A percentile compares a stretch with the other conserved stretches of the same genome.
Evolutionary conservation across 1,140 invertebrate species (phyloP).

Genomic region (fruit fly (Drosophila melanogaster)): Release_6_plus_ISO1_MT NT_033779.5:10789501-10790000

Average conservation of each 20-base stretch:
- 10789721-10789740: slow-evolving; percentile 46
- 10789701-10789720: slow-evolving; percentile 4
- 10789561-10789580: slow-evolving; percentile 51
- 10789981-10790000: slow-evolving; percentile 22
- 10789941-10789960: slow-evolving; percentile 14
- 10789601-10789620: slow-evolving; percentile 14
- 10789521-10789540: slow-evolving; percentile 52
- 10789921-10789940: slow-evolving; percentile 67
- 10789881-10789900: slow-evolving; percentile 64
- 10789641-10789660: slow-evolving; percentile 16
- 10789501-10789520: slow-evolving; percentile 51
- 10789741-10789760: slow-evolving; percentile 19
- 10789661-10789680: slow-evolving; percentile 50
- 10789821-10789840: slow-evolving; percentile 53
- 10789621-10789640: slow-evolving; percentile 34
- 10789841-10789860: slow-evolving; percentile 51
- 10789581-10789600: slow-evolving; percentile 44
- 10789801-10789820: slow-evolving; percentile 41
- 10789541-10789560: slow-evolving; percentile 42
- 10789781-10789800: slow-evolving; percentile 14
- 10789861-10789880: slow-evolving; percentile 76
- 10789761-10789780: not conserved
- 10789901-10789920: slow-evolving; percentile 77
- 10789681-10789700: slow-evolving; percentile 41
- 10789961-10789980: not conserved